Evolutionary conservation across 92 coral and sea anemone species (phyloP).

Genomic region (Epizoanthus scotinus): DNA sequence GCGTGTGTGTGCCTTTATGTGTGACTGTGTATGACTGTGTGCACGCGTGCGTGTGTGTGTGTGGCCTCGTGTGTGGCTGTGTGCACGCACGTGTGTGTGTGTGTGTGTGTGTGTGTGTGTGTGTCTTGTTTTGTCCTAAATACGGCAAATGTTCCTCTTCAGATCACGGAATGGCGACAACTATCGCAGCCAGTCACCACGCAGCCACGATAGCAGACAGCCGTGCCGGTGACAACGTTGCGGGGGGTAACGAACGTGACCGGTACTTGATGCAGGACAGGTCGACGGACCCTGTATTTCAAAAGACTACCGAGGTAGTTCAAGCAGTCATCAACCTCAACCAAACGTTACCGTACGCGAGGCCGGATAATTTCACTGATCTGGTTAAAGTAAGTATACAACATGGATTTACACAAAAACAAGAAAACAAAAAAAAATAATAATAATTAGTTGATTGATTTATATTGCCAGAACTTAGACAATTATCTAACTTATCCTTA

Average conservation of each 20-base stretch:
- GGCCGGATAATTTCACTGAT: constrained; percentile 39
- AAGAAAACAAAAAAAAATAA: too few relatives aligned
- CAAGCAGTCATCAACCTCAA: constrained; percentile 40
- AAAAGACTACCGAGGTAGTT: constrained; percentile 37
- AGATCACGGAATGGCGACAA: constrained; percentile 45
- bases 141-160: not conserved
- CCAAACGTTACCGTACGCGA: constrained; percentile 39
- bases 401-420: too few relatives aligned
- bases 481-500: too few relatives aligned
- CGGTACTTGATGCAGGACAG: constrained; percentile 37
- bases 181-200: constrained; percentile 14
- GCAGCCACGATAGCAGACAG: constrained; percentile 40
- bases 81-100: too few relatives aligned
- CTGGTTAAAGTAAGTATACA: constrained; percentile 24
- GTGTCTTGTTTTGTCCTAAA: too few relatives aligned
- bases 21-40: too few relatives aligned
- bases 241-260: not conserved
- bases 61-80: too few relatives aligned
- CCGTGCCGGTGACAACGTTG: not conserved
- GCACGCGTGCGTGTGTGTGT: too few relatives aligned
- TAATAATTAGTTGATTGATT: too few relatives aligned
- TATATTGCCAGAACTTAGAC: too few relatives aligned
- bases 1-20: too few relatives aligned
- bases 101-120: too few relatives aligned
- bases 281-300: constrained; percentile 32